A percentile compares a stretch with the other conserved stretches of the same genome.
phyloP scores from a whole-genome alignment of 2,888 invertebrate genomes.

The Andrena chrysosceles region DNA sequence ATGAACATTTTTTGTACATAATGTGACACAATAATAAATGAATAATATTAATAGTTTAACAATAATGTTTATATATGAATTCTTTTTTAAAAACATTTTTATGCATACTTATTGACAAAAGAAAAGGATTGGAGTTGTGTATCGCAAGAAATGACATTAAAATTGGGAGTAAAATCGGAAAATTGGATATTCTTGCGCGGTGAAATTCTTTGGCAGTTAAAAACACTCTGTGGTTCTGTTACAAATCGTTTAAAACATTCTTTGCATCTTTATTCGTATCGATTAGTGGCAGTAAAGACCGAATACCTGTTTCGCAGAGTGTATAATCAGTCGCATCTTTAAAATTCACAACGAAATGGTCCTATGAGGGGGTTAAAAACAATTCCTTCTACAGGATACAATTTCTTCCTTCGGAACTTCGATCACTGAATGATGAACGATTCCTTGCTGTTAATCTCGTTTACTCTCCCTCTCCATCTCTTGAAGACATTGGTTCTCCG shows the following conservation, averaged over 20 bases:
- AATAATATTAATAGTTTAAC: background rate
- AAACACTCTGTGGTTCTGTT: constrained; percentile 19
- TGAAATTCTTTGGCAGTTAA: constrained; percentile 14
- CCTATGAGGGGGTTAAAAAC: background rate
- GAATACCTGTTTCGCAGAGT: constrained; percentile 18
- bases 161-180: background rate
- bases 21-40: no score
- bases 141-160: background rate
- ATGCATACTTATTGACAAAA: background rate
- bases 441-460: background rate
- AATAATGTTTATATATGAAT: no score
- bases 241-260: constrained; percentile 34
- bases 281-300: constrained; percentile 36
- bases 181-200: background rate
- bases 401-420: background rate
- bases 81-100: background rate
- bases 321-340: constrained; percentile 34
- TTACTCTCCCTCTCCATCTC: background rate
- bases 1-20: no score
- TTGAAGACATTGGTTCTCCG: background rate
- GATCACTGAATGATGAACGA: background rate
- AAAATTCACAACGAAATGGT: constrained; percentile 35
- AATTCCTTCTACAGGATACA: background rate
- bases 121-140: background rate
- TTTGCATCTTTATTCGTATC: constrained; percentile 41